Evolutionary conservation across 1,140 invertebrate species (phyloP), one percentile per base, ranked within the genome.

Genomic region (Drosophila quadrilineata): DNA sequence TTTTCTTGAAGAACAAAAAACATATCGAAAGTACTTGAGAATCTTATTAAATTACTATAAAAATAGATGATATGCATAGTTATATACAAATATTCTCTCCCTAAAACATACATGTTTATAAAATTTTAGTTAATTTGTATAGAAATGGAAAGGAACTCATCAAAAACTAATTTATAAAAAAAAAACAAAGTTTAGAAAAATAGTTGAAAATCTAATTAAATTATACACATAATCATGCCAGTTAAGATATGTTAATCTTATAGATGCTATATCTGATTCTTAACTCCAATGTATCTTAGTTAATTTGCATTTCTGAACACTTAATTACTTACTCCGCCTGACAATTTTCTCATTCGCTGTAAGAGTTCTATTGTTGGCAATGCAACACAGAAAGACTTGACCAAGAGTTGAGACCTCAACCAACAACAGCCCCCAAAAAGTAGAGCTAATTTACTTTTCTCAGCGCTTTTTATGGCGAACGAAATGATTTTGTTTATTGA

Each of bases 361-460:
- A 21, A 33, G 56, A 53, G 54, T 56, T 36, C 60, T 71, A 76
- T 80, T 82, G 76, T 79, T 74, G 67, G n/a, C 68, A 80, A 72
- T 72, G 62, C 67, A 53, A 76, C 68, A n/a, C n/a, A n/a, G n/a
- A n/a, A 69, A 82, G 76, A 76, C 43, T 76, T 80, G 75, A 59
- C 75, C 76, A 82, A 82, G n/a, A n/a, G 56, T 71, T 54, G 28
- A 33, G 36, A 46, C 24, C 35, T 26, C n/a, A 35, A 10, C 17
- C 8, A 12, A 17, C 22, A 54, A 59, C 17, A 22, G 41, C 36
- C 60, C 3, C 31, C 14, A 65, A 69, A 82, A 82, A 82, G 43
- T 12, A 84, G 57, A 74, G 77, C 73, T 84, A 84, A 84, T 84
- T 84, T 85, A 64, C 36, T 71, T 66, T 71, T 54, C 63, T 50